phyloP scores from a whole-genome alignment of 2,888 invertebrate genomes.

The Protonemura montana region DNA sequence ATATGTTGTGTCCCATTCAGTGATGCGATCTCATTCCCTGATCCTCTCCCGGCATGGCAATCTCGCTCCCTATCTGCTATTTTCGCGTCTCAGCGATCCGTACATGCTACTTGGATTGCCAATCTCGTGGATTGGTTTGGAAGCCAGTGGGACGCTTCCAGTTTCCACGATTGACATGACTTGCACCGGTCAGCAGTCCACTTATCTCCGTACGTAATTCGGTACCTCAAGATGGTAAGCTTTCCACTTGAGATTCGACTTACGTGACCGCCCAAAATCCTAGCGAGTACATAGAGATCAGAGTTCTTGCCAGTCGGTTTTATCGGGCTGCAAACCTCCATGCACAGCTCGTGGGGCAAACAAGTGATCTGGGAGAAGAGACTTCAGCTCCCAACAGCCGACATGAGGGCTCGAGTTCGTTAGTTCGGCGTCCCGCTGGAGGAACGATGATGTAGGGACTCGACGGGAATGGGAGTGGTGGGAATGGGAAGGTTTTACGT shows the following conservation, averaged over 20 bases:
- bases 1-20: neutral
- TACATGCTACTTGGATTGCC: too few species aligned
- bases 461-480: neutral
- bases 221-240: too few species aligned
- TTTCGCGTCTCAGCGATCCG: too few species aligned
- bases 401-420: conserved; percentile 19
- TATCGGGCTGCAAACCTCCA: neutral
- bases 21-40: neutral
- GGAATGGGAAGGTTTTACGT: conserved; percentile 7
- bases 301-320: neutral
- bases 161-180: too few species aligned
- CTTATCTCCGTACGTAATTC: too few species aligned
- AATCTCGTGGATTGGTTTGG: too few species aligned
- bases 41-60: neutral
- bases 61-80: neutral
- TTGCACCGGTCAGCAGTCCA: too few species aligned
- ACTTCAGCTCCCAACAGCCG: neutral
- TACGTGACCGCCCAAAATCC: too few species aligned
- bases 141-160: too few species aligned
- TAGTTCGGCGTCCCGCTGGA: neutral
- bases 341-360: neutral
- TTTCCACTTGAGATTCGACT: too few species aligned
- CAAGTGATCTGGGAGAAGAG: neutral
- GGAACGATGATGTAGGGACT: neutral
- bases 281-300: too few species aligned